phyloP scores from a whole-genome alignment of 2,888 invertebrate genomes.

The Chrysomela aeneicollis region DNA sequence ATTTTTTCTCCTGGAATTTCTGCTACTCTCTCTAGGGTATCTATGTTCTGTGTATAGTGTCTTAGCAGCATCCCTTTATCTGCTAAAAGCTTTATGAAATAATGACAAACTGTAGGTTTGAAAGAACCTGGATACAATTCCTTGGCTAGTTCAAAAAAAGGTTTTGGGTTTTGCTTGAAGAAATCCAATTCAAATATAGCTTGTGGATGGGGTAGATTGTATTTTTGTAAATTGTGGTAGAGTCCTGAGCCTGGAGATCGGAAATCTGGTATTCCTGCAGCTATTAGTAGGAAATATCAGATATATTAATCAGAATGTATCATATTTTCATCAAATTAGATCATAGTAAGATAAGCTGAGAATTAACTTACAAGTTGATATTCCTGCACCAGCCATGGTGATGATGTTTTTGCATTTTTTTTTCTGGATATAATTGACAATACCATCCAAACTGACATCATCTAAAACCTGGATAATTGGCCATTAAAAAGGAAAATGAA shows the following conservation, averaged over 20 bases:
- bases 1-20: conserved; percentile 84
- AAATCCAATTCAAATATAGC: conserved; percentile 92
- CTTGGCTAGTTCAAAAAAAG: conserved; percentile 91
- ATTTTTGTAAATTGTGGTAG: conserved; percentile 90
- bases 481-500: background rate
- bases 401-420: conserved; percentile 85
- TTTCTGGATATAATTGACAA: conserved; percentile 80
- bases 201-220: conserved; percentile 89
- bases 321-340: too few relatives aligned
- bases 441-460: conserved; percentile 76
- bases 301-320: too few relatives aligned
- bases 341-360: too few relatives aligned
- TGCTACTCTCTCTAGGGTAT: conserved; percentile 88
- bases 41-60: conserved; percentile 92
- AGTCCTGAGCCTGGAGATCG: conserved; percentile 91
- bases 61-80: conserved; percentile 81
- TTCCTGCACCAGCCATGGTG: conserved; percentile 95
- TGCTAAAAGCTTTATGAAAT: conserved; percentile 85
- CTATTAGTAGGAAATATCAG: conserved; percentile 61
- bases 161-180: conserved; percentile 87
- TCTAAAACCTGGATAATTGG: conserved; percentile 29
- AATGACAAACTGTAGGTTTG: conserved; percentile 90
- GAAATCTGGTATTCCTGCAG: conserved; percentile 96
- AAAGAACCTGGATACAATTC: conserved; percentile 88
- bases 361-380: conserved; percentile 85